Evolutionary conservation across 92 coral and sea anemone genomes (phyloP).

Genomic region (Zoanthus gigantus): DNA sequence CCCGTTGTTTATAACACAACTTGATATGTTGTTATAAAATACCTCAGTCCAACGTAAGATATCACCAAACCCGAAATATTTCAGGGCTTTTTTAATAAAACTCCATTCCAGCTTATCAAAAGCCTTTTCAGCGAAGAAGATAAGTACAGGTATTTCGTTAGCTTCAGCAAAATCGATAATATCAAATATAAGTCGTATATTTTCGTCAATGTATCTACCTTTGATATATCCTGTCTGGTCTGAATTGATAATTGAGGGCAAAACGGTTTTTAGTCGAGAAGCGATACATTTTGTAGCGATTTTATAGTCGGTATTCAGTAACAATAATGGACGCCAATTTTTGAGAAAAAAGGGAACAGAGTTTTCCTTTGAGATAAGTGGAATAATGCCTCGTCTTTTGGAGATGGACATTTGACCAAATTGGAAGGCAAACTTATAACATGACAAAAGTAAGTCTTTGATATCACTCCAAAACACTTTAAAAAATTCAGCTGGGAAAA

Average conservation of each 20-base stretch:
- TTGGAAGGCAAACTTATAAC: too few relatives aligned
- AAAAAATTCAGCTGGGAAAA: too few relatives aligned
- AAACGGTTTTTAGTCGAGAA: neutral
- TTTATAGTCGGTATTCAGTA: neutral
- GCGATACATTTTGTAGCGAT: neutral
- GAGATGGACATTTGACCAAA: neutral
- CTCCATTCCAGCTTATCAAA: neutral
- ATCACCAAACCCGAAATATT: slow-evolving; percentile 4
- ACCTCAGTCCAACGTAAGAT: slow-evolving; percentile 3
- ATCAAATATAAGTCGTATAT: too few relatives aligned
- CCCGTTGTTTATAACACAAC: neutral
- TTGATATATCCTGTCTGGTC: neutral
- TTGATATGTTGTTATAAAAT: neutral
- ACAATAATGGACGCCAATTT: neutral
- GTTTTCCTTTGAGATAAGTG: neutral
- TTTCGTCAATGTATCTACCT: too few relatives aligned
- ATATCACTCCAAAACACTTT: too few relatives aligned
- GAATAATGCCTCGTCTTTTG: neutral
- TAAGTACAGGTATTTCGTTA: too few relatives aligned
- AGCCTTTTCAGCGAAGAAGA: too few relatives aligned
- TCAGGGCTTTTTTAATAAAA: slow-evolving; percentile 1
- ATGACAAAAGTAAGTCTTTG: too few relatives aligned
- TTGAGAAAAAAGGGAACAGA: neutral
- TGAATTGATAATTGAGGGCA: neutral
- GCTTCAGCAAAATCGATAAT: too few relatives aligned